phyloP scores from a whole-genome alignment of 2,113 vertebrate species.

The Leucopsar rothschildi region DNA sequence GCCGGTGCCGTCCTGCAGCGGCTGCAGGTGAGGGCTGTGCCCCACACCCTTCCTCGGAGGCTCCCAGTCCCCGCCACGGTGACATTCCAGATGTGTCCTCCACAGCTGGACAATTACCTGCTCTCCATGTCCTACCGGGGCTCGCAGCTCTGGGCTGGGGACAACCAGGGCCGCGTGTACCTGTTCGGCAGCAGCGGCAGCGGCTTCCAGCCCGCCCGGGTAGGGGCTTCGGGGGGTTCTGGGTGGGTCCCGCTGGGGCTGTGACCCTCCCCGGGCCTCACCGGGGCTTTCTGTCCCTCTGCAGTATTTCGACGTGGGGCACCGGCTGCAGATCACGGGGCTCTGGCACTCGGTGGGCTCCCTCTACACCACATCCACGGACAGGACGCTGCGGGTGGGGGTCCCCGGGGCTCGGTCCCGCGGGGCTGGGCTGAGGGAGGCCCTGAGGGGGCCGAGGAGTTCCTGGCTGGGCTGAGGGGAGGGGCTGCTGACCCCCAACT shows the following conservation, averaged over 20 bases:
- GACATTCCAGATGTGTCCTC: not conserved
- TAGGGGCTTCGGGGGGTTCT: not conserved
- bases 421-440: not conserved
- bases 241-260: not conserved
- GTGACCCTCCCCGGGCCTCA: no score
- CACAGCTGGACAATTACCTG: slow-evolving; percentile 84
- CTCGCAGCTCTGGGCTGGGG: slow-evolving; percentile 87
- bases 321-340: no score
- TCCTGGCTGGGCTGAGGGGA: not conserved
- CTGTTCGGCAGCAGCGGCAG: slow-evolving; percentile 77
- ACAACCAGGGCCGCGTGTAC: slow-evolving; percentile 82
- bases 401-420: no score
- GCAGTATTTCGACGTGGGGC: no score
- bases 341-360: no score
- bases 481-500: not conserved
- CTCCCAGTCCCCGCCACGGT: no score
- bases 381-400: no score
- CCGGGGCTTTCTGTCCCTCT: no score
- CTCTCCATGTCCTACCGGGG: slow-evolving; percentile 83
- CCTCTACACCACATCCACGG: no score
- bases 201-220: slow-evolving; percentile 71
- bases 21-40: slow-evolving; percentile 70
- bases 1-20: slow-evolving; percentile 77
- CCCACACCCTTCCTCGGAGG: accelerated
- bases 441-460: not conserved